Evolutionary conservation across 2,113 vertebrate genomes (phyloP).

Genomic region (Numenius arquata): DNA sequence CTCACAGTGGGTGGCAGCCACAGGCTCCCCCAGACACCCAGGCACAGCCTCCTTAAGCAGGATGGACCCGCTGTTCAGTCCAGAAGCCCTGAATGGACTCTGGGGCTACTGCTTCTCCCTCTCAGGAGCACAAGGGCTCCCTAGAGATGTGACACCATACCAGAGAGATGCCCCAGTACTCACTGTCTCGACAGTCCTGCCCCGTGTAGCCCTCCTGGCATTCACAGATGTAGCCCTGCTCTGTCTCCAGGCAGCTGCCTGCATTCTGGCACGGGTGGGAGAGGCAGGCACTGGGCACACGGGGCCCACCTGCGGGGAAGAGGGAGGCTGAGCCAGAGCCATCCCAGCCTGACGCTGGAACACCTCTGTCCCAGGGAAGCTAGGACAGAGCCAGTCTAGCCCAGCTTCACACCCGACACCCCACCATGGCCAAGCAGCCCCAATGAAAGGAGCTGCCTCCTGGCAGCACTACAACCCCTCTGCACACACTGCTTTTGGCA

Average conservation of each 20-base stretch:
- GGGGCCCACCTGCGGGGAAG: constrained; percentile 38
- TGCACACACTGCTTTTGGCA: fast-evolving
- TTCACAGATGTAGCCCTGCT: constrained; percentile 81
- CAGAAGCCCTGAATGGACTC: background rate
- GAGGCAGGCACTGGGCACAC: constrained; percentile 22
- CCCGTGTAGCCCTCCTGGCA: constrained; percentile 85
- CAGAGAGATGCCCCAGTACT: background rate
- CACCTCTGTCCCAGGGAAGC: background rate
- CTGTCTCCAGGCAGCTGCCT: constrained; percentile 72
- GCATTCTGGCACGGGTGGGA: constrained; percentile 74
- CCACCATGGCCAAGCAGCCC: fast-evolving
- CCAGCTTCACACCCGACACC: background rate
- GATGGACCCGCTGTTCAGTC: background rate
- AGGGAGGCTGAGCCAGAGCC: background rate
- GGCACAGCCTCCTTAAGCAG: background rate
- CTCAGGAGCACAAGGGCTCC: background rate
- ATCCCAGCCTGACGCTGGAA: background rate
- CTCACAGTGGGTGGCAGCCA: background rate
- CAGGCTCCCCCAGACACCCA: background rate
- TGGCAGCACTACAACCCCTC: fast-evolving
- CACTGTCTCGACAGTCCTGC: constrained; percentile 84
- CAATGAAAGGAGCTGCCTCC: background rate
- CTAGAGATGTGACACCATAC: background rate
- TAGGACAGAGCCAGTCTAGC: background rate
- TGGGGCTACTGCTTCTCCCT: background rate